Evolutionary conservation across 1,140 invertebrate genomes (phyloP), one percentile per base, ranked within the genome.

Genomic region (Phymastichus coffea): DNA sequence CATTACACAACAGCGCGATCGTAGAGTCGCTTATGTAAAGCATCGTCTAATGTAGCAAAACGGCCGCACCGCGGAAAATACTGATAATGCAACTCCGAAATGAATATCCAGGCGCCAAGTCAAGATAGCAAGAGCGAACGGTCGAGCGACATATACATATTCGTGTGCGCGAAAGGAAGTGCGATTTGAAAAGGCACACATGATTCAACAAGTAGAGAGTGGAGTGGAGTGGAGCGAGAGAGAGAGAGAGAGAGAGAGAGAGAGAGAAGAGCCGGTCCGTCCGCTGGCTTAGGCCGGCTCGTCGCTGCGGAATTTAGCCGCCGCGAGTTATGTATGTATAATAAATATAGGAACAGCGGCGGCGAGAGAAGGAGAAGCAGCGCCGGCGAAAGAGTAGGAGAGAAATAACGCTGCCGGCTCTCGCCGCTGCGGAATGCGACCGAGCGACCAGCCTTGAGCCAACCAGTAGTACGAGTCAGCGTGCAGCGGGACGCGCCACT

Each of bases 391-490:
- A 20, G 61, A 58, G 60, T 57, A 58, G 48, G 60, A 65, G 59
- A 68, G 49, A 70, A 68, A 57, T 60, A 61, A 59, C 60, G 64
- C 38, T 56, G 62, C 62, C 54, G 60, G 48, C 61, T 46, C 61
- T 20, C 25, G 58, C 65, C 67, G 64, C 61, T 69, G 70, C 70
- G 71, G 70, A 73, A 72, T 69, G 66, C 63, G 69, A 65, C 68
- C 63, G 67, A 65, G 62, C 58, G 68, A 9, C 67, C 67, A 73
- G 69, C 71, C 68, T 71, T 73, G 69, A 70, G 70, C 63, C 60
- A 57, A 20, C 63, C 58, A 73, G 71, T 73, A 70, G 67, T 64
- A 54, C 67, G 67, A 72, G 64, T 71, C 70, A 70, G 61, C 58
- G 61, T 70, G 40, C 40, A 57, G 38, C 63, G 40, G 59, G 61